Evolutionary conservation across 2,888 invertebrate species (phyloP).

Genomic region (Leptinotarsa rubiginosa): DNA sequence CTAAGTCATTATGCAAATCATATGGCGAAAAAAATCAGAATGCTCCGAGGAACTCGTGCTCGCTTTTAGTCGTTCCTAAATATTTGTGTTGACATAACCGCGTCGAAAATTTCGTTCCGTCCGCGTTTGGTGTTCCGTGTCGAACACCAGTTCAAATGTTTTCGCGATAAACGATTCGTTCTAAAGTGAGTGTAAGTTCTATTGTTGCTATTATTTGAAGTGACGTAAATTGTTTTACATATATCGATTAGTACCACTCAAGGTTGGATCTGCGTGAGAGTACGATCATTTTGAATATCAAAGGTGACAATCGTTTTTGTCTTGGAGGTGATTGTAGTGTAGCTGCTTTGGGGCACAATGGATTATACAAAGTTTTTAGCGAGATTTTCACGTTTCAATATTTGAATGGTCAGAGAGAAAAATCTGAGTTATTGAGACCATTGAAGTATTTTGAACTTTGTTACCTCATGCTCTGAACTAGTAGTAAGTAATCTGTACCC

Average conservation of each 20-base stretch:
- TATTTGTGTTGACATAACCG: constrained; percentile 47
- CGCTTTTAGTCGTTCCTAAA: constrained; percentile 45
- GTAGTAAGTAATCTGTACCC: too few species aligned
- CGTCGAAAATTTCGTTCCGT: constrained; percentile 16
- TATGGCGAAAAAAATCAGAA: constrained; percentile 46
- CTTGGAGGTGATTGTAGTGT: not conserved
- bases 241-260: constrained; percentile 28
- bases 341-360: too few species aligned
- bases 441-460: too few species aligned
- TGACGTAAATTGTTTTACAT: constrained; percentile 24
- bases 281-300: not conserved
- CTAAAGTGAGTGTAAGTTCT: constrained; percentile 49
- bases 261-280: constrained; percentile 22
- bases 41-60: constrained; percentile 44
- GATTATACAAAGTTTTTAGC: too few species aligned
- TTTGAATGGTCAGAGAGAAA: too few species aligned
- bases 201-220: constrained; percentile 28
- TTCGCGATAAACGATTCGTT: constrained; percentile 24
- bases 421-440: too few species aligned
- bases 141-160: not conserved
- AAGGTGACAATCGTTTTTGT: not conserved
- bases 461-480: too few species aligned
- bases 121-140: constrained; percentile 8
- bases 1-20: constrained; percentile 49
- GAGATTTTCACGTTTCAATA: too few species aligned